Conservation (phyloP, 2,888 invertebrate genomes). For the Macropis europaea region DNA sequence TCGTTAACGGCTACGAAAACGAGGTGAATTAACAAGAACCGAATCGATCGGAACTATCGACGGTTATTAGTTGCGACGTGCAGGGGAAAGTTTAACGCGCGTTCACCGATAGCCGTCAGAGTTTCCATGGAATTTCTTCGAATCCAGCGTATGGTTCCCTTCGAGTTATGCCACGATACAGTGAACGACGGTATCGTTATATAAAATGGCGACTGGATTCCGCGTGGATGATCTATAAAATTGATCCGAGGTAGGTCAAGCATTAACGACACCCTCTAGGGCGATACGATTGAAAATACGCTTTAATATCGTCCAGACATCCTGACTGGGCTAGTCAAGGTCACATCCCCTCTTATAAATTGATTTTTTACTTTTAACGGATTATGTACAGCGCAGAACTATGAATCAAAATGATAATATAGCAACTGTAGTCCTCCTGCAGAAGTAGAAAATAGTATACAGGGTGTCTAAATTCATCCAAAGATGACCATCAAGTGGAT, state of each 20-base stretch:
- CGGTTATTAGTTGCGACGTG: background rate
- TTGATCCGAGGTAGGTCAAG: constrained; percentile 16
- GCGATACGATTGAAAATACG: too few species aligned
- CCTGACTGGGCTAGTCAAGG: too few species aligned
- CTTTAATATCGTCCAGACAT: too few species aligned
- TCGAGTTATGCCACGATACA: constrained; percentile 21
- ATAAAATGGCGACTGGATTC: background rate
- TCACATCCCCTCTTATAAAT: too few species aligned
- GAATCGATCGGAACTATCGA: too few species aligned
- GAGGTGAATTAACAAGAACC: background rate
- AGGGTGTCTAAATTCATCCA: too few species aligned
- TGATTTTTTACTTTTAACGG: too few species aligned
- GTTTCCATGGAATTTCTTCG: background rate
- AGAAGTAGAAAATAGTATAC: too few species aligned
- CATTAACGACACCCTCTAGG: constrained; percentile 2
- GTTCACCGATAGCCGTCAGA: background rate
- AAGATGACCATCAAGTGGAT: too few species aligned
- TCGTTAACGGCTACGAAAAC: constrained; percentile 1
- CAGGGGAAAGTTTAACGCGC: background rate
- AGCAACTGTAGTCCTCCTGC: too few species aligned
- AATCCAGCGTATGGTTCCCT: background rate
- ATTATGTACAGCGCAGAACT: too few species aligned
- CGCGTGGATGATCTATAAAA: constrained; percentile 27
- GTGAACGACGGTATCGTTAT: constrained; percentile 23
- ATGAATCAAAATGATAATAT: too few species aligned